Percentiles rank a stretch among this genome's conserved stretches.
phyloP scores from a whole-genome alignment of 2,113 vertebrate genomes.

The Junco hyemalis region DNA sequence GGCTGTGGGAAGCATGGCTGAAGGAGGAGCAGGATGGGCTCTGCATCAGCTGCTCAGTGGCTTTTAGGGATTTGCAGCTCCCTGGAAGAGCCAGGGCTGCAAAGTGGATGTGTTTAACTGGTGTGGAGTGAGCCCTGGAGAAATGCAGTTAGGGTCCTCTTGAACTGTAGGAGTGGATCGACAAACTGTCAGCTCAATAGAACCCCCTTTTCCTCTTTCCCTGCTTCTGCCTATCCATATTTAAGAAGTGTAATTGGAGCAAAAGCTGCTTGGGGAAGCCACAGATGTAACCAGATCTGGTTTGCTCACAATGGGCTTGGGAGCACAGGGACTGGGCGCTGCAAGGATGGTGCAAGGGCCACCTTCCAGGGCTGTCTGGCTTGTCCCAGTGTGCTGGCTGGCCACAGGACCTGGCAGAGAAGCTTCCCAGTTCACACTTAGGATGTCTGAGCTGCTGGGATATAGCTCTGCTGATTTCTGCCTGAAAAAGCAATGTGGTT shows the following conservation, averaged over 20 bases:
- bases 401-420: not conserved
- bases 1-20: not conserved
- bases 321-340: not conserved
- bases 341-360: not conserved
- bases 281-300: not conserved
- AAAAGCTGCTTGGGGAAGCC: not conserved
- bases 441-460: not conserved
- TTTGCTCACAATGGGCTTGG: not conserved
- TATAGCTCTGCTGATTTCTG: not conserved
- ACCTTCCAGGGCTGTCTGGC: not conserved
- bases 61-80: not conserved
- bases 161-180: not conserved
- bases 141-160: not conserved
- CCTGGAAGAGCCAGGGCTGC: not conserved
- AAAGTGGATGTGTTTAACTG: not conserved
- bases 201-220: not conserved
- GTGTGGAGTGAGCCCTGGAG: not conserved
- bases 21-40: not conserved
- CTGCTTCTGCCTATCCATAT: not conserved
- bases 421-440: not conserved
- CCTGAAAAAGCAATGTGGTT: not conserved
- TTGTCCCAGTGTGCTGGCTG: not conserved
- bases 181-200: not conserved
- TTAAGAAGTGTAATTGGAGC: not conserved
- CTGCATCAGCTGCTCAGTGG: not conserved